These are phyloP conservation scores for Sinhomidia bicolor DNA, from an alignment of 2,888 invertebrate genomes.

Conservation along the genomic window DNA sequence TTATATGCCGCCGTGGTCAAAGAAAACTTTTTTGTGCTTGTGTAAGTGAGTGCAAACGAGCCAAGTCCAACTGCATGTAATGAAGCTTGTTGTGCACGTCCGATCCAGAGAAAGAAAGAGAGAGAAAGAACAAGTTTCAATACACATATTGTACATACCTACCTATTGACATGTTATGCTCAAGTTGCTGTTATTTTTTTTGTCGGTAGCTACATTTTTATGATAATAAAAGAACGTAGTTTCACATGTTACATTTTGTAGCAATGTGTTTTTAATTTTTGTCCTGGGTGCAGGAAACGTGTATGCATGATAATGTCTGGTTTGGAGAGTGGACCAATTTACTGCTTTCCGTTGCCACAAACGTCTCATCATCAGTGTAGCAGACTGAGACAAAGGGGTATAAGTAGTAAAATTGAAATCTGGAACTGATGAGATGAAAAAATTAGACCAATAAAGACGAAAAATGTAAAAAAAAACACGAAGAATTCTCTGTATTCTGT, in stretches of 20 bases:
- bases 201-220: background rate
- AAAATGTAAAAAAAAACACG: too few species aligned
- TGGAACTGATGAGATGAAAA: background rate
- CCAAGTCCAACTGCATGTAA: slow-evolving; percentile 39
- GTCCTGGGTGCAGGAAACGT: background rate
- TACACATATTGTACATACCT: background rate
- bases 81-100: slow-evolving; percentile 18
- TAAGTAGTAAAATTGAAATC: background rate
- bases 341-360: background rate
- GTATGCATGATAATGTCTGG: background rate
- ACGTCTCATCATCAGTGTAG: too few species aligned
- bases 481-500: too few species aligned
- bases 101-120: background rate
- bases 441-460: background rate
- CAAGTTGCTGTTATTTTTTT: background rate
- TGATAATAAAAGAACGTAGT: background rate
- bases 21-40: background rate
- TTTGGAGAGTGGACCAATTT: background rate
- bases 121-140: background rate
- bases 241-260: background rate
- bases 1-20: background rate
- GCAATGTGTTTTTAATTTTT: background rate
- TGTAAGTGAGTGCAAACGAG: too few species aligned
- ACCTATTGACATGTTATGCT: too few species aligned
- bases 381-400: too few species aligned